Base-by-base conservation (phyloP, 1,140 invertebrate genomes). In the Trissolcus basalis region DNA sequence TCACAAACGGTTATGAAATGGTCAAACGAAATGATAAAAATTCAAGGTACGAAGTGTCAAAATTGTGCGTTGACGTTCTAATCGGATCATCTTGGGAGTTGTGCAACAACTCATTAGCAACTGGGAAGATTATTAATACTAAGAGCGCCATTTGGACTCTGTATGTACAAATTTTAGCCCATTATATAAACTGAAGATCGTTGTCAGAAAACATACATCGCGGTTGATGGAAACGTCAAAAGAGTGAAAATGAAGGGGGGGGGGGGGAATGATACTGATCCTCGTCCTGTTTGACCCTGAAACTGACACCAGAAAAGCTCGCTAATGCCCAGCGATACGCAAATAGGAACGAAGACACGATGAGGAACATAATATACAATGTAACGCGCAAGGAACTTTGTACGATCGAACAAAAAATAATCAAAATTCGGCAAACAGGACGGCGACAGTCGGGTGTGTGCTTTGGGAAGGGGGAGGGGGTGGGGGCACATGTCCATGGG, bases 271-370 rank as follows among this genome's bases (percentile, higher is more conserved):
- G n/a, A 44, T 3, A 27, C 32, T 55, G 44, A 35, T 70, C 51
- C 51, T 71, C 69, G 69, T 64, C 69, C 69, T 72, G 68, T 71
- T 71, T 71, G 59, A 63, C 68, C 33, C 39, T 69, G 58, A 51
- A 71, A 63, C 68, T 71, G 58, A 50, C 39, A 71, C 51, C 68
- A 32, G 59, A 71, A 71, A 71, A 63, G 36, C 45, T 80, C 67
- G 67, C 73, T 82, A 83, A 82, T 82, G 81, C 77, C 81, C 78
- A 81, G 71, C 67, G 78, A 79, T 82, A 84, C 77, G 82, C 83
- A 83, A 84, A 86, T 86, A 86, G 84, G 85, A 87, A 87, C 85
- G 84, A 86, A 71, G 58, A 85, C 81, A 83, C 50, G 80, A 81
- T 65, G 79, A 85, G 82, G 83, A 87, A 86, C 84, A 85, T 86